These are phyloP conservation scores for Gymnosoma rotundatum DNA, from an alignment of 2,888 invertebrate genomes.

Conservation along the genomic window DNA sequence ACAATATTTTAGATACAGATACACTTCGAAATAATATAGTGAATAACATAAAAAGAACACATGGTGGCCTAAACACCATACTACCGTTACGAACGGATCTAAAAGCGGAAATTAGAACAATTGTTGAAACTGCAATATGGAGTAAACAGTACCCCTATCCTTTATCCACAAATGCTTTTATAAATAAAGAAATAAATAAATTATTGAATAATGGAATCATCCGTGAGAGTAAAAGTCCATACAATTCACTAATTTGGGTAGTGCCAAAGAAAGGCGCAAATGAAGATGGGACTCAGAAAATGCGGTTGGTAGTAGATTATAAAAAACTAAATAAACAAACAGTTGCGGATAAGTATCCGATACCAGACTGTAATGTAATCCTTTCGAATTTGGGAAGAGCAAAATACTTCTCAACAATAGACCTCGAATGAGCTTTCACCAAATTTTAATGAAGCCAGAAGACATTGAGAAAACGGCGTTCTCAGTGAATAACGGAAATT, in stretches of 20 bases:
- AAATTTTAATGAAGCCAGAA: constrained; percentile 57
- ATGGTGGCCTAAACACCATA: constrained; percentile 30
- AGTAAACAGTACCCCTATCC: constrained; percentile 61
- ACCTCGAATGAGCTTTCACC: constrained; percentile 65
- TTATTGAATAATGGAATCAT: constrained; percentile 25
- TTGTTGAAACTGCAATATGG: too few relatives aligned
- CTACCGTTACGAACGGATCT: constrained; percentile 63
- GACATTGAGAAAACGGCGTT: constrained; percentile 69
- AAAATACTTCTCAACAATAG: constrained; percentile 60
- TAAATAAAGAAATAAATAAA: too few relatives aligned
- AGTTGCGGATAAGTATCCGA: constrained; percentile 55
- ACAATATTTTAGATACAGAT: neutral
- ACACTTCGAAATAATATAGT: constrained; percentile 18
- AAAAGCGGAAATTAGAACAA: constrained; percentile 59
- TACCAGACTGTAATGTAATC: too few relatives aligned
- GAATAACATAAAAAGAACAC: neutral
- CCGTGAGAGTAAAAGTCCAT: constrained; percentile 37
- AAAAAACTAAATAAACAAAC: constrained; percentile 60
- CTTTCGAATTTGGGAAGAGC: constrained; percentile 54
- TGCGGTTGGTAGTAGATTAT: constrained; percentile 29
- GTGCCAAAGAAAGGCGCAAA: too few relatives aligned
- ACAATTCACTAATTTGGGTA: constrained; percentile 52
- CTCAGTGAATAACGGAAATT: constrained; percentile 54
- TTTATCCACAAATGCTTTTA: neutral
- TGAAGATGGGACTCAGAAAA: too few relatives aligned